Conservation (phyloP, 2,113 vertebrate genomes). For the Myiozetetes cayanensis region DNA sequence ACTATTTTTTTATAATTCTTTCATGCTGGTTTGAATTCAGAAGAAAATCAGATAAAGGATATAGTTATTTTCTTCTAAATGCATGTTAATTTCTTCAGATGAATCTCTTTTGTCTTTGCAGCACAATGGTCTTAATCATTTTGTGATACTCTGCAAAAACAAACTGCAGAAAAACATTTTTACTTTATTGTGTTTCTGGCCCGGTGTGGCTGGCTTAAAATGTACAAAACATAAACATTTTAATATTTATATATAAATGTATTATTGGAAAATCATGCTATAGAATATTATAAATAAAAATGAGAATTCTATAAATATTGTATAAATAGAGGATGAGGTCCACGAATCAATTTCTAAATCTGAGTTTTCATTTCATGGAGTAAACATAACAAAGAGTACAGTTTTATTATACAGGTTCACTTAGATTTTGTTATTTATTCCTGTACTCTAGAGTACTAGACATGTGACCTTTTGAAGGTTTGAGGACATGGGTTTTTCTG, state of each 20-base stretch:
- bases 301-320: constrained; percentile 52
- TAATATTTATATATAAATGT: constrained; percentile 66
- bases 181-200: constrained; percentile 59
- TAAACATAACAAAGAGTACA: not conserved
- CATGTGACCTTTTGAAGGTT: not conserved
- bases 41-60: constrained; percentile 68
- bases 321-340: constrained; percentile 52
- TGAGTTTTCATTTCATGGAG: constrained; percentile 23
- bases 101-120: constrained; percentile 63
- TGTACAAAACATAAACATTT: constrained; percentile 65
- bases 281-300: constrained; percentile 49
- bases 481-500: not conserved
- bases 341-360: constrained; percentile 33
- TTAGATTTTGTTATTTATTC: constrained; percentile 57
- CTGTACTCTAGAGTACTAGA: not conserved
- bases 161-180: constrained; percentile 46
- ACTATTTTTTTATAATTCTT: constrained; percentile 76
- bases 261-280: constrained; percentile 47
- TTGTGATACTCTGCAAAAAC: constrained; percentile 59
- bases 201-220: constrained; percentile 38
- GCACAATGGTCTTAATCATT: constrained; percentile 71
- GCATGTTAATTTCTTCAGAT: constrained; percentile 63
- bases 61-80: constrained; percentile 72
- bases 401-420: constrained; percentile 37
- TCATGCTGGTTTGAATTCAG: constrained; percentile 64